phyloP scores from a whole-genome alignment of 2,797 vertebrate genomes.

The Ataeniobius toweri region DNA sequence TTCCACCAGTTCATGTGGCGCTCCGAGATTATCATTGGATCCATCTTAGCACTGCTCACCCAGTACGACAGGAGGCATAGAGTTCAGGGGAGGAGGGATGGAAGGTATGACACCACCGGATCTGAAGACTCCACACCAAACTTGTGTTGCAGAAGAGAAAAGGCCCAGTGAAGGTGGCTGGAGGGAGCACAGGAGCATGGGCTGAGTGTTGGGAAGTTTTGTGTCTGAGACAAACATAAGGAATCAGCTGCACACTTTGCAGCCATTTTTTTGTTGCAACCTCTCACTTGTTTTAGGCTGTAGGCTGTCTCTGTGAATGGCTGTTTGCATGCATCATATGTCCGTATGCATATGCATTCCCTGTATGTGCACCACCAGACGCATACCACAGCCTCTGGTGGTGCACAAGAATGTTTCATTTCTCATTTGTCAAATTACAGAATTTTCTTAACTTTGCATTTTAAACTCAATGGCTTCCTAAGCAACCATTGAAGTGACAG shows the following conservation, averaged over 20 bases:
- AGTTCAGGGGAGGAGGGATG: slow-evolving; percentile 37
- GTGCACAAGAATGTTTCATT: slow-evolving; percentile 12
- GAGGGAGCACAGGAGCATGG: slow-evolving; percentile 5
- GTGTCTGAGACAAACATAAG: not conserved
- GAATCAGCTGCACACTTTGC: slow-evolving; percentile 8
- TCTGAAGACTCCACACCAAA: slow-evolving; percentile 52
- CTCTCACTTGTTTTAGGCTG: slow-evolving; percentile 14
- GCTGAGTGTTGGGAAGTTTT: slow-evolving; percentile 1
- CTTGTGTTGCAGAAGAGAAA: slow-evolving; percentile 68
- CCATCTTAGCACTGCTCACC: slow-evolving; percentile 40
- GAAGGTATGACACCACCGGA: slow-evolving; percentile 72
- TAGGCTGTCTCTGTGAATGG: slow-evolving; percentile 8
- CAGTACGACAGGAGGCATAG: slow-evolving; percentile 31
- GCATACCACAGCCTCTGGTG: slow-evolving; percentile 12
- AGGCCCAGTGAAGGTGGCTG: slow-evolving; percentile 39
- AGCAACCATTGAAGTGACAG: slow-evolving; percentile 45
- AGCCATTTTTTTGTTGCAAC: not conserved
- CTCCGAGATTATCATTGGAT: not conserved
- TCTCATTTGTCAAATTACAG: slow-evolving; percentile 46
- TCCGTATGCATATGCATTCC: not conserved
- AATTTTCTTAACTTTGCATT: slow-evolving; percentile 26
- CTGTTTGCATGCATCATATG: slow-evolving; percentile 12
- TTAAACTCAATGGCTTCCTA: slow-evolving; percentile 46
- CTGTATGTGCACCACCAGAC: too few species aligned
- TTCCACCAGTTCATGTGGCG: slow-evolving; percentile 38